Conservation (phyloP, 2,888 invertebrate genomes). For the Dinocampus coccinellae region DNA sequence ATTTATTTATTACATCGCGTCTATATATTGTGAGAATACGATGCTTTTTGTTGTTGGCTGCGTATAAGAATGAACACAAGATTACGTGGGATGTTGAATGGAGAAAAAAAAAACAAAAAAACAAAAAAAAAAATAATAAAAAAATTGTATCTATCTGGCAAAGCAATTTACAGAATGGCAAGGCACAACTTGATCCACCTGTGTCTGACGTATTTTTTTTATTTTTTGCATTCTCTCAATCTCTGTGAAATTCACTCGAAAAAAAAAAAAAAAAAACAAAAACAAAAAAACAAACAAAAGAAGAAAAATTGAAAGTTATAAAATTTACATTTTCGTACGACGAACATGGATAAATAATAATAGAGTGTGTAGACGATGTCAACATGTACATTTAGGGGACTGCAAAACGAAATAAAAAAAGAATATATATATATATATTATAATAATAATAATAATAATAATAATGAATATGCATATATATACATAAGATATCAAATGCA, state of each 20-base stretch:
- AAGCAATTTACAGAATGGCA: constrained; percentile 37
- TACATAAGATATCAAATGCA: neutral
- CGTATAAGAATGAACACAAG: neutral
- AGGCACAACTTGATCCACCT: constrained; percentile 34
- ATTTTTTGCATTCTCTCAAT: neutral
- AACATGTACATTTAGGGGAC: no score
- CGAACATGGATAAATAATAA: no score
- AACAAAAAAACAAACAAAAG: no score
- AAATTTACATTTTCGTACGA: no score
- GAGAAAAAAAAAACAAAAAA: no score
- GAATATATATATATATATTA: constrained; percentile 13
- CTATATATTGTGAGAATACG: neutral
- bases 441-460: no score
- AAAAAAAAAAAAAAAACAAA: no score
- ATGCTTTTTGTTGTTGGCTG: neutral
- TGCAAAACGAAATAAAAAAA: no score
- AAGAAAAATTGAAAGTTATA: no score
- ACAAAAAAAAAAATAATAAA: no score
- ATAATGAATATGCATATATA: neutral
- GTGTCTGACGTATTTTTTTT: constrained; percentile 17
- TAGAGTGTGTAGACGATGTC: no score
- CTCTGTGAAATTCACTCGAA: no score
- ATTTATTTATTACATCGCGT: neutral
- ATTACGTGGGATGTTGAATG: neutral
- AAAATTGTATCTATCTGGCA: constrained; percentile 17